Percentiles rank a stretch among this genome's conserved stretches.
phyloP scores from a whole-genome alignment of 2,113 vertebrate genomes.

The Australoheros scitulus region DNA sequence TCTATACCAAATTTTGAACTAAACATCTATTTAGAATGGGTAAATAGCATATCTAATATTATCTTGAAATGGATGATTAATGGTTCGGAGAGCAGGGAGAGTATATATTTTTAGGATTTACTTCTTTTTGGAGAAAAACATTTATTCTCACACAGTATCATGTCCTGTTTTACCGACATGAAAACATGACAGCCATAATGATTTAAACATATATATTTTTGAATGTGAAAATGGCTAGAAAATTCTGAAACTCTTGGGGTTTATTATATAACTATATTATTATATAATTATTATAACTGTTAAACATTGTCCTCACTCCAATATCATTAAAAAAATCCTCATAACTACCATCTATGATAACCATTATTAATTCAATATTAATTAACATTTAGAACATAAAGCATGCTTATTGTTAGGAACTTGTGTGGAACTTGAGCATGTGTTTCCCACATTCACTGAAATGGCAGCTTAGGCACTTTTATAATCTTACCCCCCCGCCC shows the following conservation, averaged over 20 bases:
- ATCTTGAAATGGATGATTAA: no score
- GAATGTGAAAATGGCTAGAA: background rate
- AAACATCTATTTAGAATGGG: no score
- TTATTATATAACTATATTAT: background rate
- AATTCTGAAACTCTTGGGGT: background rate
- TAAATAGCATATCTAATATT: no score
- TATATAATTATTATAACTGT: background rate
- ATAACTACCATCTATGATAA: background rate
- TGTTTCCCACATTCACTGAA: background rate
- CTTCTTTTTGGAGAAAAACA: no score
- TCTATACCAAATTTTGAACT: no score
- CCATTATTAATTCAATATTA: background rate
- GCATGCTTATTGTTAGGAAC: background rate
- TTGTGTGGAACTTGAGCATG: background rate
- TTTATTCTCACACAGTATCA: no score
- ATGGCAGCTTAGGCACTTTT: background rate
- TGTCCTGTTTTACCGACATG: background rate
- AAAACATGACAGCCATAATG: background rate
- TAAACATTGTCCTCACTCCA: background rate
- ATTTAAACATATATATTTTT: background rate
- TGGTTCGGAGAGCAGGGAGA: no score
- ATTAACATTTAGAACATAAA: background rate
- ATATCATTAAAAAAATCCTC: background rate
- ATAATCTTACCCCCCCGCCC: background rate
- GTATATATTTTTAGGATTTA: no score